phyloP scores from a whole-genome alignment of 1,140 invertebrate species.

The Formica exsecta region DNA sequence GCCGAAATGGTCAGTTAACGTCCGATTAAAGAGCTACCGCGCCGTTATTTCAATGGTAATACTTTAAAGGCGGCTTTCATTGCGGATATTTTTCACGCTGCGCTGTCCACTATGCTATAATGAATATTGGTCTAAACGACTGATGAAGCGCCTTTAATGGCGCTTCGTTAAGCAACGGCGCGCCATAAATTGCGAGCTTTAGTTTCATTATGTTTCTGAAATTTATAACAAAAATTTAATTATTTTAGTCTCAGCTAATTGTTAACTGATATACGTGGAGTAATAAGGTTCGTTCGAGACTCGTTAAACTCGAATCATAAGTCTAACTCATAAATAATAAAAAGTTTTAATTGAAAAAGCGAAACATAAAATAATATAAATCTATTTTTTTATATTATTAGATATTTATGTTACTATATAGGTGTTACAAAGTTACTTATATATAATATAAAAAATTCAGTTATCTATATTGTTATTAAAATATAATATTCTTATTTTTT shows the following conservation, averaged over 20 bases:
- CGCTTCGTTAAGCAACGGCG: constrained; percentile 27
- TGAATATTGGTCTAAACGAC: constrained; percentile 18
- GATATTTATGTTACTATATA: background rate
- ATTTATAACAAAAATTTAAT: constrained; percentile 24
- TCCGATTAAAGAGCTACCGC: constrained; percentile 55
- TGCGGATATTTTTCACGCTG: constrained; percentile 15
- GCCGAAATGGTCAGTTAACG: constrained; percentile 48
- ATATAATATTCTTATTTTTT: background rate
- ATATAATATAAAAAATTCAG: background rate
- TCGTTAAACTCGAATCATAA: background rate
- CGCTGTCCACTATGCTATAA: constrained; percentile 41
- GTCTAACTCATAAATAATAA: background rate
- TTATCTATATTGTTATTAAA: background rate
- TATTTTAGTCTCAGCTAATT: background rate
- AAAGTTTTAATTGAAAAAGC: background rate
- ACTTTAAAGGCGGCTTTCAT: constrained; percentile 57
- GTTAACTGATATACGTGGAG: background rate
- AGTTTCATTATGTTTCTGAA: background rate
- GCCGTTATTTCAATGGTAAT: constrained; percentile 39
- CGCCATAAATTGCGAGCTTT: background rate
- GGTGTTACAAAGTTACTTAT: too few species aligned
- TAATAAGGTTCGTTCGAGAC: background rate
- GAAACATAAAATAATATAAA: background rate
- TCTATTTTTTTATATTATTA: background rate
- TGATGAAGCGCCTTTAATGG: constrained; percentile 51